Base-by-base conservation (phyloP, 2,113 vertebrate species). In the Grantiella picta region DNA sequence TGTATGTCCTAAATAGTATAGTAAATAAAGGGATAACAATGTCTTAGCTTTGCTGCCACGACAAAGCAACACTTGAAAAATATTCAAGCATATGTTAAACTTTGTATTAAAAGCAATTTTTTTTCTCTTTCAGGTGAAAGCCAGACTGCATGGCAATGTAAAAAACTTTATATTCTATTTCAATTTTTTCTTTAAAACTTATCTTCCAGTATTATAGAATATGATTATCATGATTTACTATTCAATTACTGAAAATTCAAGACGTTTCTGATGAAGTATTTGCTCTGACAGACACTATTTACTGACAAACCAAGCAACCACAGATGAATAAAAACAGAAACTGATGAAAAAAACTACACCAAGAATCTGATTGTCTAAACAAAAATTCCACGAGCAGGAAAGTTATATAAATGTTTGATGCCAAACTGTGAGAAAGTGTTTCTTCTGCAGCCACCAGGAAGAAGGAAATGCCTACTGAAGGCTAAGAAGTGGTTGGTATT, bases 401-500 rank as follows among this genome's bases (percentile, higher is more conserved):
- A 94, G 79, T 90, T 93, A 81, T 70, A 80, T 29, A 90, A 90
- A 94, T 49, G 64, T 68, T 93, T 92, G 79, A 93, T 93, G 94
- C 94, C 93, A 88, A 95, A 83, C 94, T 96, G 78, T 92, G 94
- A 91, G 75, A 96, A 94, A 96, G 90, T 18, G 78, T 96, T 94
- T 96, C 90, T 97, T 94, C 90, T 94, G 71, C 24, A 96, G 84
- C 91, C 95, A 95, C 84, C 85, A 78, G 85, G 93, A 96, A 94
- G 82, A 88, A 92, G 93, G 95, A 97, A 96, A 95, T 96, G 94
- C 95, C 93, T 93, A 60, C 90, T 77, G 92, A 50, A 95, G 88
- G 64, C 93, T 95, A 94, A 95, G 92, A 97, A 94, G 95, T 95
- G 94, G 94, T 61, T 95, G 90, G 82, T 93, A 93, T 96, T 97